A percentile compares a stretch with the other conserved stretches of the same genome.
phyloP scores from a whole-genome alignment of 2,797 vertebrate species.

The Fundulus diaphanus region DNA sequence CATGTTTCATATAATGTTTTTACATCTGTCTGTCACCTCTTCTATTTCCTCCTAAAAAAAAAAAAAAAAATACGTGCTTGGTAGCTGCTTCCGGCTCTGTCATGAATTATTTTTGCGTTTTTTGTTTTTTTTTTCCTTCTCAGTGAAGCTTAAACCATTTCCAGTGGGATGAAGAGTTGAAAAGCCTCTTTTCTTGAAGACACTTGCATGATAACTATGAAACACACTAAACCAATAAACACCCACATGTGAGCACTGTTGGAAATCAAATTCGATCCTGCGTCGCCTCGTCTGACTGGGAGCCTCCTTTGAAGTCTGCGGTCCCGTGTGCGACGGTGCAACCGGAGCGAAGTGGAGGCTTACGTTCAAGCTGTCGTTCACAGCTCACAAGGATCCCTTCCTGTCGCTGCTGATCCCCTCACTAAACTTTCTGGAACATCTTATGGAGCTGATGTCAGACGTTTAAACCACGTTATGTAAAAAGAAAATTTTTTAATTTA shows the following conservation, averaged over 20 bases:
- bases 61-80: constrained; percentile 1
- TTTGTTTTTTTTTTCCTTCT: constrained; percentile 35
- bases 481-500: constrained; percentile 47
- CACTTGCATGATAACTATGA: constrained; percentile 55
- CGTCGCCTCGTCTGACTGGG: constrained; percentile 32
- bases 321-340: constrained; percentile 41
- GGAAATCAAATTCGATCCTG: constrained; percentile 66
- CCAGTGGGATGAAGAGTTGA: constrained; percentile 12
- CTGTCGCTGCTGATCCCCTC: constrained; percentile 40
- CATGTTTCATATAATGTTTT: constrained; percentile 15
- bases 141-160: constrained; percentile 28
- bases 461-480: constrained; percentile 36
- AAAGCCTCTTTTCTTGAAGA: constrained; percentile 42
- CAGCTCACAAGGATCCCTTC: constrained; percentile 47
- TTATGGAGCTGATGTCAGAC: constrained; percentile 40
- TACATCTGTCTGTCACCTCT: constrained; percentile 18
- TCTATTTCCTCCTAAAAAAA: neutral
- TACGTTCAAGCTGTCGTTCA: constrained; percentile 1
- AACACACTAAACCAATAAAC: constrained; percentile 62
- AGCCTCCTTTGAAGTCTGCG: constrained; percentile 59
- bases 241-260: constrained; percentile 40
- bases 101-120: constrained; percentile 23
- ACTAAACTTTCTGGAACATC: constrained; percentile 27
- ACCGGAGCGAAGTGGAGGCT: constrained; percentile 24
- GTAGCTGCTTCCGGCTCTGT: constrained; percentile 30